Evolutionary conservation across 2,888 invertebrate genomes (phyloP), one percentile per base, ranked within the genome.

Genomic region (Drosophila niveifrons): DNA sequence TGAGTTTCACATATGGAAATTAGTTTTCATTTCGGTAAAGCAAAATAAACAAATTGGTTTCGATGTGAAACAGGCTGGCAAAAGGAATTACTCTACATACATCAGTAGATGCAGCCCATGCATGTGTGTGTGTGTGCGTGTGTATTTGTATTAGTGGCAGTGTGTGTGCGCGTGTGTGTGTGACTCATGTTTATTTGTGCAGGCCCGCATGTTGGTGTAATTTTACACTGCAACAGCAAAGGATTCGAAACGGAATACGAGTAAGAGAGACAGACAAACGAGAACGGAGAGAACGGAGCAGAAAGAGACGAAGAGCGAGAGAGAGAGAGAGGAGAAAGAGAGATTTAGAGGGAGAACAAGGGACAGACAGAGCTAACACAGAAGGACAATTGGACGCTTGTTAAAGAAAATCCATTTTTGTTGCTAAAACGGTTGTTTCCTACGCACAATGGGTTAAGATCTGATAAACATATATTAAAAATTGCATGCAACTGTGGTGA

Each of bases 121-220:
- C 7, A 13, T 31, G 18, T 10, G 18, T 52, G 55, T 41, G n/a
- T 51, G 36, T 48, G 17, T 44, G 39, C 7, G 28, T 36, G n/a
- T 31, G 8, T 23, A 29, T 43, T 28, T 52, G 46, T 23, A 23
- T 23, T 23, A 23, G 23, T 23, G 23, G 23, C 23, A 23, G 31
- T 39, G 29, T 8, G 23, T 51, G 36, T 50, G 55, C 51, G 11
- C 17, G 10, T 39, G 28, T 57, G 58, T 48, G 36, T 41, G 39
- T 66, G 44, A 51, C 39, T 66, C 52, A 46, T 66, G 46, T 75
- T 68, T 77, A 64, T 67, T 63, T 78, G 70, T 39, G 48, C 41
- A 41, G 44, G 63, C 78, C 76, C 82, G 76, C 82, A 85, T 87
- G 68, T 78, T 13, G 76, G 76, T 83, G 82, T 83, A 74, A 74